A percentile compares a stretch with the other conserved stretches of the same genome.
phyloP scores from a whole-genome alignment of 2,888 invertebrate genomes.

The Agrotis puta region DNA sequence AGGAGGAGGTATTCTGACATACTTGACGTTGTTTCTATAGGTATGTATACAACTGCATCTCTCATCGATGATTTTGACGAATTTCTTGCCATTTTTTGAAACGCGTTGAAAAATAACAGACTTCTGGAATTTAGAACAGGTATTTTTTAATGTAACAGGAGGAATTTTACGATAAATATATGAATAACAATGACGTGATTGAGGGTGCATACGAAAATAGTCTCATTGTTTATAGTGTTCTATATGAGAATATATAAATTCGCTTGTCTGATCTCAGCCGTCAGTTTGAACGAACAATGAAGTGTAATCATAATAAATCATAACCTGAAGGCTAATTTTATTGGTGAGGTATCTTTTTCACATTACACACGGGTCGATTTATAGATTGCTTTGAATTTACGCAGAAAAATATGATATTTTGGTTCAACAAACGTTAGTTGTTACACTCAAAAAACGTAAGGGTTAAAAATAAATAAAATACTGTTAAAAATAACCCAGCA shows the following conservation, averaged over 20 bases:
- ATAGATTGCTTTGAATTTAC: background rate
- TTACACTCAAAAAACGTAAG: too few species aligned
- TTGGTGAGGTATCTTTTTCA: conserved; percentile 10
- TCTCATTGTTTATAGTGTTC: conserved; percentile 39
- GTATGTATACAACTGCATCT: conserved; percentile 70
- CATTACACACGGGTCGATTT: background rate
- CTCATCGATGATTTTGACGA: conserved; percentile 20
- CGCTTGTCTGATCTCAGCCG: conserved; percentile 22
- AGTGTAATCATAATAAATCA: conserved; percentile 53
- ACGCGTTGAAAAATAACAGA: conserved; percentile 19
- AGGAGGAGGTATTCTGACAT: conserved; percentile 87
- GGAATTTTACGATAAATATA: conserved; percentile 43
- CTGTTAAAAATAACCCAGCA: too few species aligned
- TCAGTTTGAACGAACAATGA: conserved; percentile 37
- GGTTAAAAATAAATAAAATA: too few species aligned
- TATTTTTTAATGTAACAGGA: conserved; percentile 47
- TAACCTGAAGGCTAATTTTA: conserved; percentile 7
- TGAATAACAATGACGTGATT: conserved; percentile 57
- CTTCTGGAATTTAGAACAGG: conserved; percentile 54
- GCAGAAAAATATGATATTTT: too few species aligned
- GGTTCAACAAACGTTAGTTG: too few species aligned
- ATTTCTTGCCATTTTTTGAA: conserved; percentile 72
- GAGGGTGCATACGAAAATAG: conserved; percentile 34
- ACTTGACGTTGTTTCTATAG: conserved; percentile 85
- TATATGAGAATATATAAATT: conserved; percentile 34